Percentiles rank a stretch among this genome's conserved stretches.
Conservation (phyloP, 2,113 vertebrate genomes). For the Mirza zaza region DNA sequence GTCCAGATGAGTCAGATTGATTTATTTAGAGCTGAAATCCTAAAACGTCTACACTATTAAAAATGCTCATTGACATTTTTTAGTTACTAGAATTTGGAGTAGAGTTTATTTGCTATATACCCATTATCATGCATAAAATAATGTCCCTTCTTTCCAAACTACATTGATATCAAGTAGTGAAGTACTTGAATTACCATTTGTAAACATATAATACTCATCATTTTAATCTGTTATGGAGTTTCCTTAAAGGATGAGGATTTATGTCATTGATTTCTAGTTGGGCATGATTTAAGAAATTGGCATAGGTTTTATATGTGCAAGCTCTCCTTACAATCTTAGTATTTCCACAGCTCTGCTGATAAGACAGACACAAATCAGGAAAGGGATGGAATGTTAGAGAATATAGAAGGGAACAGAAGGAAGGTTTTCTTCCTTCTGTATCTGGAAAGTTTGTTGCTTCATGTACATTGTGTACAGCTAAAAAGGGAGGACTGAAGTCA, state of each 20-base stretch:
- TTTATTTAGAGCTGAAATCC: slow-evolving; percentile 69
- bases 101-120: slow-evolving; percentile 39
- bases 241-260: slow-evolving; percentile 52
- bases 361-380: slow-evolving; percentile 52
- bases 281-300: slow-evolving; percentile 53
- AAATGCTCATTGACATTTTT: slow-evolving; percentile 58
- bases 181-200: slow-evolving; percentile 34
- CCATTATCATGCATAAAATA: slow-evolving; percentile 19
- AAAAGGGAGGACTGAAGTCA: slow-evolving; percentile 7
- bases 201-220: slow-evolving; percentile 23
- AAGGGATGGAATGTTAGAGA: slow-evolving; percentile 36
- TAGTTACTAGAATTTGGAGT: slow-evolving; percentile 58
- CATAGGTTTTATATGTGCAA: slow-evolving; percentile 27
- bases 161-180: slow-evolving; percentile 30
- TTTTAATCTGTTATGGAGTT: slow-evolving; percentile 36
- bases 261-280: slow-evolving; percentile 5
- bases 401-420: slow-evolving; percentile 30
- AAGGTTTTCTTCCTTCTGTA: slow-evolving; percentile 46
- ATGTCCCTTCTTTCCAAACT: slow-evolving; percentile 43
- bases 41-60: slow-evolving; percentile 58
- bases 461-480: not conserved
- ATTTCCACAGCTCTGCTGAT: slow-evolving; percentile 47
- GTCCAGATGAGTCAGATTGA: slow-evolving; percentile 63
- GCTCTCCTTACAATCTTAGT: slow-evolving; percentile 34
- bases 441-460: slow-evolving; percentile 18